Conservation (phyloP, 2,113 vertebrate species). For the Andinoacara biseriatus region DNA sequence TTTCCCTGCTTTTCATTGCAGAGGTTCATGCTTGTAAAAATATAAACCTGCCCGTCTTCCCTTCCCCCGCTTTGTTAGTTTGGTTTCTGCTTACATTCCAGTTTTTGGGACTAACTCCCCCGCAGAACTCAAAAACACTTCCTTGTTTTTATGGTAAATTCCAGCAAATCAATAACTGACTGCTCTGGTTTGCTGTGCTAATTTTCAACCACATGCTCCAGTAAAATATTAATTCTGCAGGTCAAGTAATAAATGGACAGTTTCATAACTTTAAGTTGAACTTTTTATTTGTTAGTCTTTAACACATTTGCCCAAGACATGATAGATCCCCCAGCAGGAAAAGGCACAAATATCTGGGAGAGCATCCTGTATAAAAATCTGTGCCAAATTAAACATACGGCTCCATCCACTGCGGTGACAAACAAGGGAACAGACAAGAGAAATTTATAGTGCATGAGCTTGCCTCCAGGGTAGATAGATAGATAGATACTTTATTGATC, state of each 20-base stretch:
- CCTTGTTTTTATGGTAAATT: too few relatives aligned
- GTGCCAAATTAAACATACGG: too few relatives aligned
- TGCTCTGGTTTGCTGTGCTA: too few relatives aligned
- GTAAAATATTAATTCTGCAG: too few relatives aligned
- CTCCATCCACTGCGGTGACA: not conserved
- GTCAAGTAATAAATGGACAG: not conserved
- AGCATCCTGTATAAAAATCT: not conserved
- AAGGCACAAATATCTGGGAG: not conserved
- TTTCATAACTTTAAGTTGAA: not conserved
- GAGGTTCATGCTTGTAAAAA: not conserved
- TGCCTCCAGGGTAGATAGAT: not conserved
- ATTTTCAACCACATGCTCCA: too few relatives aligned
- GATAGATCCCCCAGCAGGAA: not conserved
- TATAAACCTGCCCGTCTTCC: not conserved
- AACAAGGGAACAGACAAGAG: rapidly evolving
- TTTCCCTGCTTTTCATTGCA: not conserved
- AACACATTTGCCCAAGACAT: rapidly evolving
- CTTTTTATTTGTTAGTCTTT: not conserved
- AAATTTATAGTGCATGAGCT: not conserved
- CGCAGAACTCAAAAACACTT: too few relatives aligned
- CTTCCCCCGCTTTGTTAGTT: not conserved
- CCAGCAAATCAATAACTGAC: too few relatives aligned
- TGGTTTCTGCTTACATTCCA: too few relatives aligned
- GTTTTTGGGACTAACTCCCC: not conserved
- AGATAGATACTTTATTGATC: too few relatives aligned